Percentiles rank a stretch among this genome's conserved stretches.
Conservation (phyloP, 2,888 invertebrate genomes). For the Oithona nana region DNA sequence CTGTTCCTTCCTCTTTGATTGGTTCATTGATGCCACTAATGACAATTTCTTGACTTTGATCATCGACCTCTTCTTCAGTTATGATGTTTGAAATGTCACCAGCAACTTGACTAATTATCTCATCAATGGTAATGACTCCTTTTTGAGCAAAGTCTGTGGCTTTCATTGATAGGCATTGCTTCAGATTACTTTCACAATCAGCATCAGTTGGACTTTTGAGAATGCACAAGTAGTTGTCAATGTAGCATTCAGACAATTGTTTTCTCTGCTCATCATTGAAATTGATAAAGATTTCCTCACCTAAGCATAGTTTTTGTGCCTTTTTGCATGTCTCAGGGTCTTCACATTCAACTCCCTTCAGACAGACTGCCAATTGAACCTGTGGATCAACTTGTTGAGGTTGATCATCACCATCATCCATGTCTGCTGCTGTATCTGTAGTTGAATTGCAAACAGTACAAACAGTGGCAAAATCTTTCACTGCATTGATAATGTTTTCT, state of each 20-base stretch:
- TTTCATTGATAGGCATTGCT: background rate
- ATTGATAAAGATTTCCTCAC: background rate
- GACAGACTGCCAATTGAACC: conserved; percentile 1
- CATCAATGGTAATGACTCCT: background rate
- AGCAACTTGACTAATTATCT: background rate
- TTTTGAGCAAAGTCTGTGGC: background rate
- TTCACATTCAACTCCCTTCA: background rate
- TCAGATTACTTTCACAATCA: background rate
- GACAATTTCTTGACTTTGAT: background rate
- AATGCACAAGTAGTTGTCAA: background rate
- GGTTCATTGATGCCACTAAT: background rate
- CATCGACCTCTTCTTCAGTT: no score
- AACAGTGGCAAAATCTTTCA: background rate
- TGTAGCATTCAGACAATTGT: background rate
- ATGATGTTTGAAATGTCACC: background rate
- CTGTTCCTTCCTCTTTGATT: background rate
- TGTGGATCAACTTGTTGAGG: background rate
- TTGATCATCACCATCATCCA: background rate
- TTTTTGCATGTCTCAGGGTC: background rate
- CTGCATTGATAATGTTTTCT: background rate
- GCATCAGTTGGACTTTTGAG: background rate
- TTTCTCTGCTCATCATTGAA: background rate
- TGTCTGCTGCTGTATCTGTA: background rate
- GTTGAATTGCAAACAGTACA: background rate
- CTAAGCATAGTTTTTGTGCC: background rate